Base-by-base conservation (phyloP, 92 coral and sea anemone genomes). In the Actinernus sp. region DNA sequence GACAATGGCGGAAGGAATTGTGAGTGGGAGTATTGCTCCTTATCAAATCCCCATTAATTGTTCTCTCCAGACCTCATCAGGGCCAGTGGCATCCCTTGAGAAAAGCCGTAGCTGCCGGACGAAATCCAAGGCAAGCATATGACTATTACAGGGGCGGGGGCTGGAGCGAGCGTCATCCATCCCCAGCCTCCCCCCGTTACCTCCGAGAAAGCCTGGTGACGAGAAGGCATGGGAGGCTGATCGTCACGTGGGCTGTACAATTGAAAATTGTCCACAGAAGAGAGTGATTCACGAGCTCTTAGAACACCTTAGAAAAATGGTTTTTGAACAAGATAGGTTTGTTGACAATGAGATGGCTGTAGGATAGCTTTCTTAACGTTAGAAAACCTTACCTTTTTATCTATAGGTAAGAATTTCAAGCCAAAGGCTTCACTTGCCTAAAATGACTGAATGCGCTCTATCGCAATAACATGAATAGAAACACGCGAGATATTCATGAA, bases 141-240 rank as follows among this genome's bases (percentile, higher is more conserved):
- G 97, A 90, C 97, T 82, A 64, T 83, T 81, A 41, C 89, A 74
- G 89, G 97, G 80, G 69, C 26, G 69, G 74, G 66, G 78, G 58
- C 68, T 58, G 74, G 68, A 39, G 57, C 55, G 73, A 55, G 52
- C 39, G 9, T 36, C 79, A 36, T 52, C 80, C 40, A 50, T 65
- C 54, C 89, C 89, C 63, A 55, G 88, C 69, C 97, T 90, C 82
- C 92, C 89, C 68, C 78, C 58, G 23, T 51, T 90, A 67, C 67
- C 86, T 48, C 77, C 61, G 45, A 57, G 62, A 31, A 61, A 45
- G 27, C 49, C 24, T 27, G 23, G 41, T 17, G 46, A 45, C 2
- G 65, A 57, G 36, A 73, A 63, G 60, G 51, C 62, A 33, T 47
- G 77, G 31, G 9, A 1, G 2, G 69, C 21, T 23, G 40, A 57